phyloP scores from a whole-genome alignment of 2,113 vertebrate species.

The Athene noctua region DNA sequence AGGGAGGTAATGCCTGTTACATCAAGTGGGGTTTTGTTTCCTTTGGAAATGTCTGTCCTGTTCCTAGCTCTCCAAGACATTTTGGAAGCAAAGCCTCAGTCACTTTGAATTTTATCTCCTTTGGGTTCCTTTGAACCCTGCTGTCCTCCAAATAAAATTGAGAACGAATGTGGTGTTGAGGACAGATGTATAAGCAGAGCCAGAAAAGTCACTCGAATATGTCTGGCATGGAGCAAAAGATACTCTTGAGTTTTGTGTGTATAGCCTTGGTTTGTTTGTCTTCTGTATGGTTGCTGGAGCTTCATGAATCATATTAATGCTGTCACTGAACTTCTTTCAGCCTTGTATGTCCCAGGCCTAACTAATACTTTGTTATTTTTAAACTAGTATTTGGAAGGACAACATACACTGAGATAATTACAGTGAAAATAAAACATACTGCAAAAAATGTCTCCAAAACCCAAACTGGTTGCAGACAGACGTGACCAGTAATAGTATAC shows the following conservation, averaged over 20 bases:
- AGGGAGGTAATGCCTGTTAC: not conserved
- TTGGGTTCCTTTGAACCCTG: not conserved
- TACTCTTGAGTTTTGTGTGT: not conserved
- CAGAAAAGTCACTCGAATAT: not conserved
- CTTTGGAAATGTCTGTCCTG: not conserved
- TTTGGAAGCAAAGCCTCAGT: not conserved
- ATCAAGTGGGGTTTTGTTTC: not conserved
- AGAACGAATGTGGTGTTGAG: not conserved
- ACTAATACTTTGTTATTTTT: slow-evolving; percentile 67
- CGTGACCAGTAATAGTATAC: slow-evolving; percentile 41
- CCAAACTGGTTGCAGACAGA: slow-evolving; percentile 51
- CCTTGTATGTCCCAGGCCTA: slow-evolving; percentile 41
- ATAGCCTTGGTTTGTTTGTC: not conserved
- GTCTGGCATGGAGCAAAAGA: not conserved
- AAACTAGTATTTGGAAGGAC: slow-evolving; percentile 63
- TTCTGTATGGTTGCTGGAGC: slow-evolving; percentile 23
- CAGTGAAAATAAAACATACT: slow-evolving; percentile 46
- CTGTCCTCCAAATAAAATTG: not conserved
- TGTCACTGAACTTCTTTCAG: slow-evolving; percentile 26
- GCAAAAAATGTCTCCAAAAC: slow-evolving; percentile 39
- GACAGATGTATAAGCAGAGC: not conserved
- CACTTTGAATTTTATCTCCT: not conserved
- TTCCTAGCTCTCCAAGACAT: not conserved
- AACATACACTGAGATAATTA: slow-evolving; percentile 66
- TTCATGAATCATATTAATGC: slow-evolving; percentile 48